These are phyloP conservation scores for Plecotus auritus DNA, from an alignment of 2,113 vertebrate species.

Conservation along the genomic window DNA sequence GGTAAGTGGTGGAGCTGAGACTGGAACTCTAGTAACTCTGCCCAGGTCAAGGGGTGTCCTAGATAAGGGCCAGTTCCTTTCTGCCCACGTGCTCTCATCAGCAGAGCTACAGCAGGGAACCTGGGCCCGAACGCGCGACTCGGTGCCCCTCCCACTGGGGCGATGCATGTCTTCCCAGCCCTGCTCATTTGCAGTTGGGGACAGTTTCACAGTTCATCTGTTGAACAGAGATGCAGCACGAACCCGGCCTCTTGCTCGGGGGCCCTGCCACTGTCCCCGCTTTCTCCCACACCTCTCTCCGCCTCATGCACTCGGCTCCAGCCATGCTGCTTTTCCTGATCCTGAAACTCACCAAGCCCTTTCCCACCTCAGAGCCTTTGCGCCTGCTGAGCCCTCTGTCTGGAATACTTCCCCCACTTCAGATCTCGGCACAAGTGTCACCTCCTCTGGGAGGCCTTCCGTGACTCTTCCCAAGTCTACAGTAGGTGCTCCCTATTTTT, in stretches of 20 bases:
- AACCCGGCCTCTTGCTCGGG: fast-evolving
- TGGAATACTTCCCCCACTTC: not conserved
- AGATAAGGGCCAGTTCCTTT: not conserved
- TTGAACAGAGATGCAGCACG: not conserved
- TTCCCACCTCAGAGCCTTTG: not conserved
- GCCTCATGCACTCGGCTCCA: not conserved
- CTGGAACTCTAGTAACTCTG: not conserved
- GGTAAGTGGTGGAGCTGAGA: not conserved
- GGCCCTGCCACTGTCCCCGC: fast-evolving
- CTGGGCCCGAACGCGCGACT: not conserved
- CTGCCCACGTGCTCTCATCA: not conserved
- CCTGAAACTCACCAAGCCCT: not conserved
- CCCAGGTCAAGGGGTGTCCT: not conserved
- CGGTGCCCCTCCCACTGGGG: not conserved
- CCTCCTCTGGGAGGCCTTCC: not conserved
- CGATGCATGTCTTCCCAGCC: not conserved
- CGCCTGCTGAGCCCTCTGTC: not conserved
- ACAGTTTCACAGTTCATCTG: not conserved
- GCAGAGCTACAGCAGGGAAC: not conserved
- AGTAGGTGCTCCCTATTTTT: not conserved
- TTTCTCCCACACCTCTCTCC: not conserved
- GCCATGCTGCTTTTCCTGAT: not conserved
- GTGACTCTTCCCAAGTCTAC: not conserved
- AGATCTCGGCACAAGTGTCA: not conserved
- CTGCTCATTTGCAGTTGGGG: not conserved